These are phyloP conservation scores for Antechinus flavipes DNA, from an alignment of 2,113 vertebrate species.

Conservation along the genomic window DNA sequence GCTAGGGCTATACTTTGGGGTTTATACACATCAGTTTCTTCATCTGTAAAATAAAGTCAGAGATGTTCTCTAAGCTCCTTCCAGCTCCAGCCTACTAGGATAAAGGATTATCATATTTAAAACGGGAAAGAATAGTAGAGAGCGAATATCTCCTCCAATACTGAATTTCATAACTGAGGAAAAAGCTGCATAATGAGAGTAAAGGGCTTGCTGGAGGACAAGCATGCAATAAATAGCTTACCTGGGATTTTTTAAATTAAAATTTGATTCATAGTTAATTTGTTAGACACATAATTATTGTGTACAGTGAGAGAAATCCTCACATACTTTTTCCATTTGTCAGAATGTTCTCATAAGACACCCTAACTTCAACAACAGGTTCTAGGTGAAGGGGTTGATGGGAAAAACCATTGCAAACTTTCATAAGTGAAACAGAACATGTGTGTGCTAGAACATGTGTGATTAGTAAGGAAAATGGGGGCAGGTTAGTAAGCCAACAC, in stretches of 20 bases:
- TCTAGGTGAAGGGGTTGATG: not conserved
- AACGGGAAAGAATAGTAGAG: not conserved
- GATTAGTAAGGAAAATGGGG: not conserved
- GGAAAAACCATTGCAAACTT: not conserved
- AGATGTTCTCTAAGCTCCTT: not conserved
- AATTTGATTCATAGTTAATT: not conserved
- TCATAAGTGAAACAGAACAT: not conserved
- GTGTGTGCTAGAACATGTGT: not conserved
- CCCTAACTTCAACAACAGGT: not conserved
- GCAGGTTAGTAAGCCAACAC: not conserved
- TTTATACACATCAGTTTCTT: not conserved
- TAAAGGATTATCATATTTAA: not conserved
- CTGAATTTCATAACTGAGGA: not conserved
- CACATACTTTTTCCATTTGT: not conserved
- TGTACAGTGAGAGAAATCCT: not conserved
- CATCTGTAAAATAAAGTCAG: not conserved
- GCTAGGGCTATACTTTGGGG: not conserved
- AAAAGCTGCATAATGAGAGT: not conserved
- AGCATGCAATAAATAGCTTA: not conserved
- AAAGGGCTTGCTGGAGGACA: not conserved
- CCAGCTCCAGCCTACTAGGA: not conserved
- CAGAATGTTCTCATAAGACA: not conserved
- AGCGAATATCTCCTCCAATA: not conserved
- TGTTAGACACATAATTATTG: not conserved
- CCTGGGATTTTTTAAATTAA: not conserved